Percentiles rank a stretch among this genome's conserved stretches.
Conservation (phyloP, 2,113 vertebrate genomes). For the Mastomys natalensis region DNA sequence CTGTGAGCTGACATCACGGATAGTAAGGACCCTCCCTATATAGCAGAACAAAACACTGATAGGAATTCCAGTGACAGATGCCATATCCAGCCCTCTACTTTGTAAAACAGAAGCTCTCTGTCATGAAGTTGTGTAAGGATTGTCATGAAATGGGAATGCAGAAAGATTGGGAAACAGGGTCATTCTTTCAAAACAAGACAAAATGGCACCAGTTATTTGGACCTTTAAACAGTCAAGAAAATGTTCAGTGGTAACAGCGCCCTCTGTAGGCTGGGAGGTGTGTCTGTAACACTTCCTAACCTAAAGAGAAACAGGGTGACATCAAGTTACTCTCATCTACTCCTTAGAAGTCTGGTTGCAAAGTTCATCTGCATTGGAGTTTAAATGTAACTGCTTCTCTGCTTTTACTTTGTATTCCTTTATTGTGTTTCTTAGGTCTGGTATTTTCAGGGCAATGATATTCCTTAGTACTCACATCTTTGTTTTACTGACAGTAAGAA, state of each 20-base stretch:
- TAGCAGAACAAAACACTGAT: not conserved
- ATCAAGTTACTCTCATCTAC: not conserved
- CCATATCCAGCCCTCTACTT: not conserved
- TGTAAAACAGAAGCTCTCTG: not conserved
- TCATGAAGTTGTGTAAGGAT: not conserved
- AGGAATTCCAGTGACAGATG: not conserved
- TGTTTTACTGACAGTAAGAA: not conserved
- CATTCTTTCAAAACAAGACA: not conserved
- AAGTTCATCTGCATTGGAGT: not conserved
- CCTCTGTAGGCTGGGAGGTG: constrained; percentile 35
- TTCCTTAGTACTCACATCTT: not conserved
- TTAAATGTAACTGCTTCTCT: not conserved
- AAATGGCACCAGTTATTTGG: not conserved
- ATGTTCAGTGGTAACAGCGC: not conserved
- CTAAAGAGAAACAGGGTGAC: not conserved
- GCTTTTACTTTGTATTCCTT: not conserved
- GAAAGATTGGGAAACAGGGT: not conserved
- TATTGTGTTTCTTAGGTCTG: not conserved
- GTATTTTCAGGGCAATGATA: not conserved
- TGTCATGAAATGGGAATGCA: not conserved
- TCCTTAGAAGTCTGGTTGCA: not conserved
- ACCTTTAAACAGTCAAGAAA: not conserved
- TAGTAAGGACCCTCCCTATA: not conserved
- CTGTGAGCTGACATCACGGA: not conserved
- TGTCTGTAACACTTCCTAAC: constrained; percentile 21